These are phyloP conservation scores for Tetheella fluctuosa DNA, from an alignment of 2,888 invertebrate species.

Conservation along the genomic window DNA sequence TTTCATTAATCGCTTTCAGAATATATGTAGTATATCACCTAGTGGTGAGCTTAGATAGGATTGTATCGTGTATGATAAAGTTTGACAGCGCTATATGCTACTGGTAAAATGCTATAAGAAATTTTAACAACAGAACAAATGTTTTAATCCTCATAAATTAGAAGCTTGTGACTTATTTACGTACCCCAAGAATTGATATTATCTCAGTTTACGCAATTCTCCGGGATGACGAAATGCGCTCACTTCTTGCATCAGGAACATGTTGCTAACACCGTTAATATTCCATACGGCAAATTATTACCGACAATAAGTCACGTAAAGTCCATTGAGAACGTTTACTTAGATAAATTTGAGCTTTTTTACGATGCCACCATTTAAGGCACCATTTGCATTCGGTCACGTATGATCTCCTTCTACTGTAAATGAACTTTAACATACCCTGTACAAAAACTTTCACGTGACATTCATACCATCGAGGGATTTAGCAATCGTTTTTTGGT, in stretches of 20 bases:
- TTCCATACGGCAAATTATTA: slow-evolving; percentile 17
- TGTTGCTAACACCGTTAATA: slow-evolving; percentile 29
- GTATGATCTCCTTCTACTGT: not conserved
- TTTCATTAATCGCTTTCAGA: too few relatives aligned
- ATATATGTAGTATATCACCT: too few relatives aligned
- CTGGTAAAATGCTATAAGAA: not conserved
- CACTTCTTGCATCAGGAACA: slow-evolving; percentile 44
- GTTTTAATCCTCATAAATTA: not conserved
- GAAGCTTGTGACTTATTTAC: not conserved
- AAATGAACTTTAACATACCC: not conserved
- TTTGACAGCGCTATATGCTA: not conserved
- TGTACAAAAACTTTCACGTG: not conserved
- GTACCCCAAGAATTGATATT: not conserved
- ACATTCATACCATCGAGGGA: not conserved
- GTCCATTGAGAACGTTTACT: slow-evolving; percentile 8
- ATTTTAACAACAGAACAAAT: not conserved
- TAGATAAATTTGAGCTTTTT: slow-evolving; percentile 11
- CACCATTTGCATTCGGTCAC: slow-evolving; percentile 11
- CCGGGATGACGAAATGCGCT: slow-evolving; percentile 42
- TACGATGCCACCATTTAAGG: slow-evolving; percentile 10
- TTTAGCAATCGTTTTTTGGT: not conserved
- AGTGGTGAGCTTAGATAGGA: too few relatives aligned
- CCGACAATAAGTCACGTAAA: slow-evolving; percentile 13
- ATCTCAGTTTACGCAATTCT: slow-evolving; percentile 9
- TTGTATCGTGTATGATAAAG: not conserved